These are phyloP conservation scores for Drosophila setosimentum DNA, from an alignment of 2,888 invertebrate genomes.

Conservation along the genomic window DNA sequence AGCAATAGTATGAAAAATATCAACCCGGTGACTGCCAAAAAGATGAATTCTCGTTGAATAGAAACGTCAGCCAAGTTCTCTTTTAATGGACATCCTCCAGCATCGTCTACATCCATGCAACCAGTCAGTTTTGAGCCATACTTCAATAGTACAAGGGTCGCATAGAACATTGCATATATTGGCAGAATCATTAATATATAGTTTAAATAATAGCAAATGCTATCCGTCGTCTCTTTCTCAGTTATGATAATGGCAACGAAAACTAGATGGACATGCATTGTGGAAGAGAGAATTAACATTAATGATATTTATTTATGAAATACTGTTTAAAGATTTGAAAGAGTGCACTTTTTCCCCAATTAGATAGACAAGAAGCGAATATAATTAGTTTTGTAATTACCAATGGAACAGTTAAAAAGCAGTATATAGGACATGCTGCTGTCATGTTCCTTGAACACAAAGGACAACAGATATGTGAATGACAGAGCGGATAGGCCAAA, in stretches of 20 bases:
- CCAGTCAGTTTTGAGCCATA: background rate
- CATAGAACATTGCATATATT: constrained; percentile 23
- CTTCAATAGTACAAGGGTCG: background rate
- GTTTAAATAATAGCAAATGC: background rate
- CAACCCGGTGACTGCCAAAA: background rate
- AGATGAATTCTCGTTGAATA: background rate
- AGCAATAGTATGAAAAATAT: constrained; percentile 24
- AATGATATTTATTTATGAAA: background rate
- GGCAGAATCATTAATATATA: constrained; percentile 26
- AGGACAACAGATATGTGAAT: constrained; percentile 36
- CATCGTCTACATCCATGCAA: background rate
- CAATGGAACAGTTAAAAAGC: constrained; percentile 10
- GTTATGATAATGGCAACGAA: background rate
- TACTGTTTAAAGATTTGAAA: background rate
- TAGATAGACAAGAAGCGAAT: background rate
- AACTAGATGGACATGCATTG: constrained; percentile 12
- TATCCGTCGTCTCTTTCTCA: rapidly evolving
- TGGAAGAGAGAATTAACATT: background rate
- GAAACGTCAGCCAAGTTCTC: background rate
- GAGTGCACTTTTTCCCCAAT: background rate
- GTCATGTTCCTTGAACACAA: constrained; percentile 88
- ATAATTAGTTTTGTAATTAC: constrained; percentile 20
- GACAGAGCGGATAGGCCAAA: constrained; percentile 38
- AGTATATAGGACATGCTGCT: constrained; percentile 23
- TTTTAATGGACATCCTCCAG: background rate